These are phyloP conservation scores for Phortica magna DNA, from an alignment of 2,888 invertebrate species.

Conservation along the genomic window DNA sequence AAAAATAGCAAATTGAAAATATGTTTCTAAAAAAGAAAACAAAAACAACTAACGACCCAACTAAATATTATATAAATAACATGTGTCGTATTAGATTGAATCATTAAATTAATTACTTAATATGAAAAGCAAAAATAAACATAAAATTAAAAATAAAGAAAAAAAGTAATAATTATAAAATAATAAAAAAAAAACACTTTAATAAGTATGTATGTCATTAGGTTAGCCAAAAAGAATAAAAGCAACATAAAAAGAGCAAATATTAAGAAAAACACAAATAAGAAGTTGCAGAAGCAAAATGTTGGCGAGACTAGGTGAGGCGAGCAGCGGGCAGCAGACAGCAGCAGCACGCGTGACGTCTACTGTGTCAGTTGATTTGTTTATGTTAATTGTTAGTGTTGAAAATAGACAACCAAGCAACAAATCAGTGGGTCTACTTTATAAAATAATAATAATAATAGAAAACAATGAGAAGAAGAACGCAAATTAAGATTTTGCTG, in stretches of 20 bases:
- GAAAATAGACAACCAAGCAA: background rate
- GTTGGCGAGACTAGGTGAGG: background rate
- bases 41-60: background rate
- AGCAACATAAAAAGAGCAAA: background rate
- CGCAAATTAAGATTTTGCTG: background rate
- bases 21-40: background rate
- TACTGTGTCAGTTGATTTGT: background rate
- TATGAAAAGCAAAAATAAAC: background rate
- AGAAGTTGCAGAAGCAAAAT: background rate
- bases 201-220: background rate
- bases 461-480: background rate
- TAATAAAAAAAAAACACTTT: slow-evolving; percentile 14
- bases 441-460: background rate
- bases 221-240: background rate
- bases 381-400: background rate
- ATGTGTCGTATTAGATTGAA: background rate
- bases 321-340: background rate
- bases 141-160: background rate
- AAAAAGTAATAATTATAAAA: background rate
- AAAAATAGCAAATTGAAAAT: background rate
- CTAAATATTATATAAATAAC: background rate
- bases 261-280: background rate
- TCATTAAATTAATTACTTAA: background rate
- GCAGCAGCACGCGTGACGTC: background rate
- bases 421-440: background rate